Base-by-base conservation (phyloP, 2,888 invertebrate genomes). In the Phyto melanocephala region DNA sequence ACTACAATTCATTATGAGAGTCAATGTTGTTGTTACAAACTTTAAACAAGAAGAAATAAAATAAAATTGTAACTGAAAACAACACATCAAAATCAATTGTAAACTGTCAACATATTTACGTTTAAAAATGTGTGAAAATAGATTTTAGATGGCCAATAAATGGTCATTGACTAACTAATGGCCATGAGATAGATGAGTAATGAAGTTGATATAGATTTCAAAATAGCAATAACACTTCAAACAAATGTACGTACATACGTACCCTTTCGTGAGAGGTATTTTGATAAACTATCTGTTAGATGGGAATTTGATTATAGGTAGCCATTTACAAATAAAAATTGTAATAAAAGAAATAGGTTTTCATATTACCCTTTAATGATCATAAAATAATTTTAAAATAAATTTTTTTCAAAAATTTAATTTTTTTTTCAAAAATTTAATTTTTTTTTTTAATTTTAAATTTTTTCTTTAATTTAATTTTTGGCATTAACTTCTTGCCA, bases 1-100 rank as follows among this genome's bases (percentile, higher is more conserved):
- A 17, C 2, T 11, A 52, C 40, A 56, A n/a, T 62, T 60, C 6
- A 6, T 28, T 20, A 13, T 62, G 8, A 42, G 13, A 63, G 15
- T 20, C 42, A 60, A 24, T 58, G 17, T 42, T 42, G 42, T n/a
- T 56, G 15, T 5, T n/a, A n/a, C n/a, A n/a, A 70, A 70, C 37
- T 40, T 40, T 13, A 28, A 28, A 50, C 15, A 52, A 7, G 52
- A 52, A 17, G 6, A 45, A 37, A 37, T 13, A 60, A 40, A 10
- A 40, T n/a, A 1, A 63, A 33, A 65, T 35, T 47, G 45, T 10
- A 65, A 50, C 22, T 35, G 15, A 60, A 58, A 60, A 62, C 62
- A 54, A 72, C 70, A 70, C 77, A 74, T 81, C 72, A 81, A 77
- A 81, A 77, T 81, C 81, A 81, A 81, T 81, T 81, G 47, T 7